A percentile compares a stretch with the other conserved stretches of the same genome.
Evolutionary conservation across 2,888 invertebrate genomes (phyloP).

Genomic region (Nycteola revayana): DNA sequence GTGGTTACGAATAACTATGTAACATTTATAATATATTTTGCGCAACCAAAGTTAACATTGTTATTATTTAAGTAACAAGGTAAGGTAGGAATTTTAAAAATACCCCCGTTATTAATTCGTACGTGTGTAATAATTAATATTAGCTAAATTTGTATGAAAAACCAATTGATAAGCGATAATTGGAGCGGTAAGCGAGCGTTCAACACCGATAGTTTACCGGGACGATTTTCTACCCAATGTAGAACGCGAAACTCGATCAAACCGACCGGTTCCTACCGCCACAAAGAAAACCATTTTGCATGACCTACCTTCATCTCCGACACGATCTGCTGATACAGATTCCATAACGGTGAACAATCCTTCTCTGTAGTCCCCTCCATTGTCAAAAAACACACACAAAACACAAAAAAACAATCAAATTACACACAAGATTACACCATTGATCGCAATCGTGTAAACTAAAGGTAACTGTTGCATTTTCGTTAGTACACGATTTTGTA

Average conservation of each 20-base stretch:
- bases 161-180: constrained; percentile 14
- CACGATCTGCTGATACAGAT: constrained; percentile 96
- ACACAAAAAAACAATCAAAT: constrained; percentile 53
- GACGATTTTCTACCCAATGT: constrained; percentile 48
- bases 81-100: too few species aligned
- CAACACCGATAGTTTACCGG: constrained; percentile 51
- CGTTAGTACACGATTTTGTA: constrained; percentile 27
- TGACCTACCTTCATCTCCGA: constrained; percentile 96
- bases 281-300: constrained; percentile 29
- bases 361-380: constrained; percentile 89
- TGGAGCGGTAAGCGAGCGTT: constrained; percentile 43
- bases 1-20: too few species aligned
- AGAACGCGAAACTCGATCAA: constrained; percentile 39
- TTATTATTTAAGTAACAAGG: too few species aligned
- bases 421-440: constrained; percentile 48
- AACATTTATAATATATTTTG: too few species aligned
- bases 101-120: constrained; percentile 11
- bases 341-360: constrained; percentile 95
- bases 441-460: constrained; percentile 51
- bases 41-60: too few species aligned
- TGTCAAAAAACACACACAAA: constrained; percentile 62
- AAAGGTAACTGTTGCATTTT: constrained; percentile 69
- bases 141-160: constrained; percentile 15
- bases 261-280: constrained; percentile 19
- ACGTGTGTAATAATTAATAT: neutral